These are phyloP conservation scores for Arion vulgaris DNA, from an alignment of 1,140 invertebrate genomes.

Conservation along the genomic window DNA sequence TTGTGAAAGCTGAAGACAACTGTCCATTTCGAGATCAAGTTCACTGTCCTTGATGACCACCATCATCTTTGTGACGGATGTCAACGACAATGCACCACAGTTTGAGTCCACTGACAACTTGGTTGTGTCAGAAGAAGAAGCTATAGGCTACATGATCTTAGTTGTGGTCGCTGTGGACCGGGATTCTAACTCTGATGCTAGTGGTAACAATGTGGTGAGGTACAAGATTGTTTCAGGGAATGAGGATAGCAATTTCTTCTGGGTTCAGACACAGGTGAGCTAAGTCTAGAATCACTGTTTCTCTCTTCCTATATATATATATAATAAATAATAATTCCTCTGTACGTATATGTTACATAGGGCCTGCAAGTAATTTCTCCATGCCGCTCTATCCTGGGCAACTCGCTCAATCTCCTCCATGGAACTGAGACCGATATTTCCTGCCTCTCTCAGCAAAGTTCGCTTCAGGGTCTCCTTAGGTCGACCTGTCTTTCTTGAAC, in stretches of 20 bases:
- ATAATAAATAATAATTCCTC: too few species aligned
- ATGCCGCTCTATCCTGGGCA: too few species aligned
- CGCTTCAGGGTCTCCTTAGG: too few species aligned
- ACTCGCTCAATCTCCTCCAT: too few species aligned
- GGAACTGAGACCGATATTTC: too few species aligned
- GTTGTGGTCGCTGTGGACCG: constrained; percentile 88
- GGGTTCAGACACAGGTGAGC: constrained; percentile 79
- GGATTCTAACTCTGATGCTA: constrained; percentile 86
- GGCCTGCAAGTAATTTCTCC: too few species aligned
- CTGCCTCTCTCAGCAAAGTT: too few species aligned
- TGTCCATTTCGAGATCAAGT: constrained; percentile 80
- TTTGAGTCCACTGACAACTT: constrained; percentile 62
- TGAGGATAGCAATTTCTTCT: constrained; percentile 88
- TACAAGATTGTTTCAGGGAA: constrained; percentile 82
- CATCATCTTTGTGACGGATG: constrained; percentile 84
- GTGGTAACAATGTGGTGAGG: constrained; percentile 84
- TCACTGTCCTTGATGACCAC: constrained; percentile 84
- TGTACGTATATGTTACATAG: too few species aligned
- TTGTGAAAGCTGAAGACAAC: constrained; percentile 88
- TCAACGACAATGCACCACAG: constrained; percentile 83
- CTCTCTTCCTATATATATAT: too few species aligned
- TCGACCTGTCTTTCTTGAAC: too few species aligned
- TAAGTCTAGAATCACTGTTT: too few species aligned
- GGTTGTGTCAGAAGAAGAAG: constrained; percentile 74
- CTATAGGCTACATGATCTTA: constrained; percentile 79